Evolutionary conservation across 2,888 invertebrate genomes (phyloP), one percentile per base, ranked within the genome.

Genomic region (Campaea margaritaria): DNA sequence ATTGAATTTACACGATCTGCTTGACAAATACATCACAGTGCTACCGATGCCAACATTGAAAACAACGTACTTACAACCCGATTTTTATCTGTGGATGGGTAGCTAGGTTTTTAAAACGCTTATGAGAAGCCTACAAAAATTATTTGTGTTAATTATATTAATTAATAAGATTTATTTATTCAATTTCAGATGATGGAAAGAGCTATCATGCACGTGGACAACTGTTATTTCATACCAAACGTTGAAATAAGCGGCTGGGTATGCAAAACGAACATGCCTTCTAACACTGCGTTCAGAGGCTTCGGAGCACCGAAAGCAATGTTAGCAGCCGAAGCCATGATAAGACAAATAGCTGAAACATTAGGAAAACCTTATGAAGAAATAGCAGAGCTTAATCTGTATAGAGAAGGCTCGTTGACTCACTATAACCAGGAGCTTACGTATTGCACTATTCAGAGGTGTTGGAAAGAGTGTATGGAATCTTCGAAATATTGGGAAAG

Each of bases 201-300:
- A 72, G 96, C 96, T 0, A 91, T 97, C 85, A 93, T 94, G 42
- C 97, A 97, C 76, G 94, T 96, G 50, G 96, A 96, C 79, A 98
- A 98, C 82, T 94, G 96, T 13, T 99, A 98, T 84, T 94, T 93
- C 69, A 94, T 98, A 70, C 96, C 96, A 8, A 95, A 95, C 68
- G 87, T 95, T 0, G 93, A 94, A 68, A 93, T 96, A 0, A 90
- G 89, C 21, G 96, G 96, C 0, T 95, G 94, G 79, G 91, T 95
- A 8, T 99, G 98, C 80, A 96, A 95, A 85, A 99, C 99, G 0
- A 98, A 99, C 89, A 85, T 97, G 67, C 95, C 97, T 0, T 97
- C 98, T 0, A 98, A 97, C 80, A 99, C 98, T 0, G 98, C 99
- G 0, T 99, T 98, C 78, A 93, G 99, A 76, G 98, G 97, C 1